These are phyloP conservation scores for Enteromius fasciolatus DNA, from an alignment of 2,797 vertebrate genomes.

Conservation along the genomic window DNA sequence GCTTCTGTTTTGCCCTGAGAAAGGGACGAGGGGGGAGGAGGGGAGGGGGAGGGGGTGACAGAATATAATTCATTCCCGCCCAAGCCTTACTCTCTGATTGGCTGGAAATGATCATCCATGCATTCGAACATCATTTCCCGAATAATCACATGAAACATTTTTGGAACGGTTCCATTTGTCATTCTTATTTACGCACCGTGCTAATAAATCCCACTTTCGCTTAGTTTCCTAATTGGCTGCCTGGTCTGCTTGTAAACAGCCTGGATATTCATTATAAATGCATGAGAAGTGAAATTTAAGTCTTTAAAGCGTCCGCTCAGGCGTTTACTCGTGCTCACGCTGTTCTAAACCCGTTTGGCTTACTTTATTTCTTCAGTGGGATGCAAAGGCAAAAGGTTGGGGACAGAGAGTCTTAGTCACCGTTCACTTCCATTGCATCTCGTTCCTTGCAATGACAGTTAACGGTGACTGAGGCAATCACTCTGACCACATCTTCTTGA, in stretches of 20 bases:
- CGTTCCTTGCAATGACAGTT: not conserved
- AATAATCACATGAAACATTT: constrained; percentile 14
- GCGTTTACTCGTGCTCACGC: not conserved
- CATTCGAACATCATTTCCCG: constrained; percentile 56
- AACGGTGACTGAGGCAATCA: not conserved
- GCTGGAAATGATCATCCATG: constrained; percentile 67
- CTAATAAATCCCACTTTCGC: not conserved
- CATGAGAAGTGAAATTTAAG: constrained; percentile 7
- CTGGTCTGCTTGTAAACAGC: constrained; percentile 16
- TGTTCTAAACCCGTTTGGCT: not conserved
- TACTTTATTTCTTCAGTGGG: not conserved
- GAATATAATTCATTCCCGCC: constrained; percentile 59
- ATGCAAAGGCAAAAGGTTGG: not conserved
- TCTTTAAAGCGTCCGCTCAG: not conserved
- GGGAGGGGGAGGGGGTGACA: constrained; percentile 41
- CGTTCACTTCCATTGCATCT: constrained; percentile 5
- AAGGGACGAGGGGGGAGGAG: constrained; percentile 11
- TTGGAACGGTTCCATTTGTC: not conserved
- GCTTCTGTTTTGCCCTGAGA: constrained; percentile 19
- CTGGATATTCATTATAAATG: not conserved
- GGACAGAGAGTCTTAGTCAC: not conserved
- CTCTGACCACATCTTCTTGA: not conserved
- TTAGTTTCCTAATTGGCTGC: constrained; percentile 4
- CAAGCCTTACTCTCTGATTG: constrained; percentile 70
- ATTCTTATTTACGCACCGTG: not conserved